Base-by-base conservation (phyloP, 2,888 invertebrate species). In the Harpalus rufipes region DNA sequence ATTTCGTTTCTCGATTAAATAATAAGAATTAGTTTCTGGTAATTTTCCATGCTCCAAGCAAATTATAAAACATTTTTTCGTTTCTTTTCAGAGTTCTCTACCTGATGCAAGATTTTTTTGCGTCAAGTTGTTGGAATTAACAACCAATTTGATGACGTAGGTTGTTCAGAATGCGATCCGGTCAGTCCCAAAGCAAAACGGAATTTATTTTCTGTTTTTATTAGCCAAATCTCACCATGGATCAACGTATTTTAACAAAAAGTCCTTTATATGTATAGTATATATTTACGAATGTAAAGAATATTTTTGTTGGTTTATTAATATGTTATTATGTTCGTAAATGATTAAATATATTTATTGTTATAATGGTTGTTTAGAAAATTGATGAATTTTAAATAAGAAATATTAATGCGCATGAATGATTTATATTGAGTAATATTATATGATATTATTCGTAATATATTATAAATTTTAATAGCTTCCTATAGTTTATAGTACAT, bases 111-210 rank as follows among this genome's bases (percentile, higher is more conserved):
- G 14, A 39, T 14, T 10, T 68, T 68, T 68, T 68, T 68, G 68
- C 39, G 2, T 68, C 39, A 32, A 68, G 68, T 68, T 68, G 39
- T 5, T 68, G 68, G 68, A 68, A 68, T 68, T 68, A 68, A 14
- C 68, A n/a, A 68, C 32, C 14, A 25, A 68, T 68, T 25, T 14
- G 68, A 68, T 68, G 68, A 68, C 68, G 68, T 32, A 68, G 32
- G 68, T 68, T 25, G 32, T 32, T 3, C 68, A 39, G 39, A 68
- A 68, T 68, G 68, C 68, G 68, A 39, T n/a, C 68, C 39, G 39
- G 32, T 14, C 68, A 14, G 32, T 12, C 25, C 14, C 39, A n/a
- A 68, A 32, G 14, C n/a, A 32, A 32, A 32, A 32, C 32, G 5
- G 32, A 32, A 32, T 68, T 65, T 68, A 0, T 68, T 68, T 14